Evolutionary conservation across 2,113 vertebrate genomes (phyloP).

Genomic region (Hepsetus odoe): DNA sequence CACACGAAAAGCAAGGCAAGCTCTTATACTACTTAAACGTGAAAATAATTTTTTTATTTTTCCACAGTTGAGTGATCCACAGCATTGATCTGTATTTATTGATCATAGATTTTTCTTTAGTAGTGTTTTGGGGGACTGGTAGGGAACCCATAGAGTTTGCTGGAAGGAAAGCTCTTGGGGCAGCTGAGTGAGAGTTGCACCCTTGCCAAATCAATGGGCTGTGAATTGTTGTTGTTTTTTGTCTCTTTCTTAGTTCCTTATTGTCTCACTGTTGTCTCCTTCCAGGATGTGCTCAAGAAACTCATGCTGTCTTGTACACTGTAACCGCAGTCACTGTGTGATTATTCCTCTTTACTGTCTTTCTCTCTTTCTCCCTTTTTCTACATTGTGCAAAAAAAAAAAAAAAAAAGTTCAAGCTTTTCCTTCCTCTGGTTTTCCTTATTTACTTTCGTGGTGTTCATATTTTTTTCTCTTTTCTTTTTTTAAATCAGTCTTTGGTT

Average conservation of each 20-base stretch:
- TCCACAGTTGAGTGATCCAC: too few relatives aligned
- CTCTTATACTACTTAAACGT: not conserved
- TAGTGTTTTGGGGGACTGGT: not conserved
- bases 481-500: not conserved
- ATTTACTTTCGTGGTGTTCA: constrained; percentile 63
- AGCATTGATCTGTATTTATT: not conserved
- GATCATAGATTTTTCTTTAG: not conserved
- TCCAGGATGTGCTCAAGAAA: constrained; percentile 84
- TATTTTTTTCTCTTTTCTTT: constrained; percentile 58
- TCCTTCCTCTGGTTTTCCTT: constrained; percentile 47
- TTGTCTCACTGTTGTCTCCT: constrained; percentile 77
- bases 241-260: constrained; percentile 55
- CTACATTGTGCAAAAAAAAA: constrained; percentile 14
- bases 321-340: constrained; percentile 72
- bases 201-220: constrained; percentile 69
- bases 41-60: not conserved
- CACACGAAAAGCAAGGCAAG: too few relatives aligned
- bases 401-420: constrained; percentile 47
- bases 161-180: constrained; percentile 41
- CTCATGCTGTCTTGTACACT: constrained; percentile 75
- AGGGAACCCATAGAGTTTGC: not conserved
- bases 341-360: constrained; percentile 51
- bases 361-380: constrained; percentile 56
- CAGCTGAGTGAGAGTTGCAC: constrained; percentile 76
- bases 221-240: constrained; percentile 66